phyloP scores from a whole-genome alignment of 2,888 invertebrate genomes.

The Drosophila ustulata region DNA sequence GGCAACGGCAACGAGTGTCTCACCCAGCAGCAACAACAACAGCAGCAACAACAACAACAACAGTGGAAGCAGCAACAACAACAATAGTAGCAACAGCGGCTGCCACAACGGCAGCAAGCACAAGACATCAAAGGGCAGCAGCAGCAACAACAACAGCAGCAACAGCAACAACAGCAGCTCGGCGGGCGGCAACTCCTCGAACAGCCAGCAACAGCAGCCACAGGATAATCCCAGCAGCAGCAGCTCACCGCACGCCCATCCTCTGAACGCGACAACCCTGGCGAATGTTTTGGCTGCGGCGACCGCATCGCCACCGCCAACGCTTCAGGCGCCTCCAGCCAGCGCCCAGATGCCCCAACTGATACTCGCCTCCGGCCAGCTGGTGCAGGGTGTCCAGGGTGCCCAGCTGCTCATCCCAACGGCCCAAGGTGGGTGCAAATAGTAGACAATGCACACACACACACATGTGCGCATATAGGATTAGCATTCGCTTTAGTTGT shows the following conservation, averaged over 20 bases:
- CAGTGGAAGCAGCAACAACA: constrained; percentile 34
- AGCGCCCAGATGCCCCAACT: constrained; percentile 92
- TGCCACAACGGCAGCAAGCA: constrained; percentile 55
- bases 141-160: constrained; percentile 38
- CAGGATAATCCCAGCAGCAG: constrained; percentile 77
- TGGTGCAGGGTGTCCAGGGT: constrained; percentile 96
- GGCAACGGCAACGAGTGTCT: constrained; percentile 38
- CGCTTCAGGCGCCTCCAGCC: constrained; percentile 79
- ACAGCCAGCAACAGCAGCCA: constrained; percentile 67
- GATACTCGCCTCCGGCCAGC: constrained; percentile 95
- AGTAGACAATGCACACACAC: background rate
- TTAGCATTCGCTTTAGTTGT: constrained; percentile 54
- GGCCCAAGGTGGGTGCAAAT: constrained; percentile 90
- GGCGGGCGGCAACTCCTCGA: constrained; percentile 51
- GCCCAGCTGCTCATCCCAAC: constrained; percentile 98
- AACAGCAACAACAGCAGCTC: constrained; percentile 45
- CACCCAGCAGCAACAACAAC: constrained; percentile 43
- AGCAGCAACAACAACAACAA: constrained; percentile 34
- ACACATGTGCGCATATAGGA: constrained; percentile 18
- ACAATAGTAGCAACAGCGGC: constrained; percentile 32
- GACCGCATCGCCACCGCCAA: constrained; percentile 85
- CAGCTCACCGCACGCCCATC: constrained; percentile 65
- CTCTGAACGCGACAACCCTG: constrained; percentile 72
- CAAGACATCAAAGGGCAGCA: constrained; percentile 67
- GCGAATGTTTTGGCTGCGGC: constrained; percentile 83